Evolutionary conservation across 2,113 vertebrate species (phyloP).

Genomic region (Telmatochromis brichardi): DNA sequence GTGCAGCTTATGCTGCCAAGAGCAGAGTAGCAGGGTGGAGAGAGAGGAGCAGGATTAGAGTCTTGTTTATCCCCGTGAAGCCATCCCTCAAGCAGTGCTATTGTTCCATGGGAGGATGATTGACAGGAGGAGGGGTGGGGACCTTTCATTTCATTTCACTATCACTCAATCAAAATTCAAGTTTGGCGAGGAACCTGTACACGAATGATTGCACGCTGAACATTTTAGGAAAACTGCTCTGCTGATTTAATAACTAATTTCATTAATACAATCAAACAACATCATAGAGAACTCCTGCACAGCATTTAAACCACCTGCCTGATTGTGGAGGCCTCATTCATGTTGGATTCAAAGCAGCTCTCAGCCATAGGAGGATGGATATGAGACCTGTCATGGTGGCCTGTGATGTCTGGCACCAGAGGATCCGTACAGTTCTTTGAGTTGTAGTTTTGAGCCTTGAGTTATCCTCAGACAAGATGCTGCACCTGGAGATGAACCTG

Average conservation of each 20-base stretch:
- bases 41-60: conserved; percentile 55
- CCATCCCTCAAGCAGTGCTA: conserved; percentile 23
- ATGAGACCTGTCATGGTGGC: not conserved
- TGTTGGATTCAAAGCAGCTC: not conserved
- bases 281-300: not conserved
- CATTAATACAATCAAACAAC: not conserved
- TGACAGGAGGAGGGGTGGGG: conserved; percentile 17
- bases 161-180: not conserved
- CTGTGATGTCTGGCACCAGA: not conserved
- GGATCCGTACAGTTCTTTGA: not conserved
- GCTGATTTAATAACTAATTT: not conserved
- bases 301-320: not conserved
- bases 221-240: not conserved
- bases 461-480: not conserved
- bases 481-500: not conserved
- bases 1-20: conserved; percentile 36
- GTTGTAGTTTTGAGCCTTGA: not conserved
- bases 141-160: not conserved
- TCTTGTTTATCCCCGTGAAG: conserved; percentile 50
- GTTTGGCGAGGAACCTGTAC: not conserved
- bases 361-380: not conserved
- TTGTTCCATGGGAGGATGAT: conserved; percentile 38
- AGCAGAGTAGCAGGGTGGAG: conserved; percentile 16
- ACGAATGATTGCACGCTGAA: not conserved
- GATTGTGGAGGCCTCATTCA: not conserved